Percentiles rank a stretch among this genome's conserved stretches.
phyloP scores from a whole-genome alignment of 2,888 invertebrate genomes.

The Platynereis dumerilii region DNA sequence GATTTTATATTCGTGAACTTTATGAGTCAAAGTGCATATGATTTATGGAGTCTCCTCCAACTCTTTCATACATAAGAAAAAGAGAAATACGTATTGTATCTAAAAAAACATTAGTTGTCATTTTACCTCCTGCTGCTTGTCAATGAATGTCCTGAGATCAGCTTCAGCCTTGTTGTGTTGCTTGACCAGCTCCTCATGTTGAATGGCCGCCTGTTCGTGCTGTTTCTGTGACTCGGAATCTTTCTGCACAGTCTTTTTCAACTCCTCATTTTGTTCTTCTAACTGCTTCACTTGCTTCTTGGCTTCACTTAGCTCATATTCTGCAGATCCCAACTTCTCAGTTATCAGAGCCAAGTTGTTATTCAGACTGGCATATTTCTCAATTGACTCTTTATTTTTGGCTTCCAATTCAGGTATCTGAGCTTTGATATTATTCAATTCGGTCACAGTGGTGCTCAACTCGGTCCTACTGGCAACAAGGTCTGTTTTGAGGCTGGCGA shows the following conservation, averaged over 20 bases:
- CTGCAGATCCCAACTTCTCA: slow-evolving; percentile 20
- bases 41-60: too few relatives aligned
- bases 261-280: slow-evolving; percentile 19
- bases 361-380: too few relatives aligned
- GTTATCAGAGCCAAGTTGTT: slow-evolving; percentile 6
- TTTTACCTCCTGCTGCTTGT: background rate
- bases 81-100: too few relatives aligned
- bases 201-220: too few relatives aligned
- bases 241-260: slow-evolving; percentile 26
- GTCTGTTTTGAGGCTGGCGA: background rate
- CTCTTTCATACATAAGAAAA: too few relatives aligned
- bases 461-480: background rate
- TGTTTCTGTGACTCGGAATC: slow-evolving; percentile 7
- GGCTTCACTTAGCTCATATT: slow-evolving; percentile 20
- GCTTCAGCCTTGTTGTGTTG: too few relatives aligned
- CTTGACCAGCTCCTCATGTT: too few relatives aligned
- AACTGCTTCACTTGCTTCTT: slow-evolving; percentile 21
- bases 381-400: background rate
- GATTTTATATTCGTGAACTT: too few relatives aligned
- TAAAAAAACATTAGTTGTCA: too few relatives aligned
- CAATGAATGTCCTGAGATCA: too few relatives aligned
- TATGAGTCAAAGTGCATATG: too few relatives aligned
- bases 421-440: background rate
- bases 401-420: background rate
- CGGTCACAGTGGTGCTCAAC: background rate